These are phyloP conservation scores for Pachycephala philippinensis DNA, from an alignment of 2,113 vertebrate species.

Conservation along the genomic window DNA sequence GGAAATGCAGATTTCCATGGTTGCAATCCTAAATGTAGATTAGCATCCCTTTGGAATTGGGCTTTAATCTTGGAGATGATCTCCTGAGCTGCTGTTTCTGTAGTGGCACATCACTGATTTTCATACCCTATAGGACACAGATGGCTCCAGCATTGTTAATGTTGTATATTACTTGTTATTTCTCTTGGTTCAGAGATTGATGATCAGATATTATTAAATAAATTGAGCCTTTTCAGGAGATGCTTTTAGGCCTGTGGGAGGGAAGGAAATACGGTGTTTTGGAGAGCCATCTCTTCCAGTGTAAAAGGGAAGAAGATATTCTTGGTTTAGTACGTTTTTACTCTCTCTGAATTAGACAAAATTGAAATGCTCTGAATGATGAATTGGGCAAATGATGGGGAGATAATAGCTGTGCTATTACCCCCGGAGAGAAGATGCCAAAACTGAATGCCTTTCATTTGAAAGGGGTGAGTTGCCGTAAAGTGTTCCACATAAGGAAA, in stretches of 20 bases:
- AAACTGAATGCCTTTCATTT: background rate
- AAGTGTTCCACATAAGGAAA: background rate
- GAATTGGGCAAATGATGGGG: background rate
- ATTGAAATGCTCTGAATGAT: background rate
- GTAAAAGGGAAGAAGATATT: constrained; percentile 1
- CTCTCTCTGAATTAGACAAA: background rate
- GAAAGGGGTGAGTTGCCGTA: background rate
- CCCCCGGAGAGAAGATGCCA: background rate
- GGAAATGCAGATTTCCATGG: background rate
- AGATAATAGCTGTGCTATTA: background rate
- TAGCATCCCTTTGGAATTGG: background rate
- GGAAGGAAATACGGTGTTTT: background rate
- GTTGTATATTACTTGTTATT: background rate
- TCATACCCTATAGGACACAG: background rate
- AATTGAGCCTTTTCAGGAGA: background rate
- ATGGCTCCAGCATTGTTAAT: background rate
- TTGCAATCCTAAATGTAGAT: background rate
- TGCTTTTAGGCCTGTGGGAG: background rate
- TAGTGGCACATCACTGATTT: background rate
- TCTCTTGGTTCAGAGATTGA: background rate
- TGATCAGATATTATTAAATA: background rate
- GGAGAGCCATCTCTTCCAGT: background rate
- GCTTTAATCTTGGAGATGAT: background rate
- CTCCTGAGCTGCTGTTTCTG: background rate
- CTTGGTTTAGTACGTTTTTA: background rate